Evolutionary conservation across 2,113 vertebrate genomes (phyloP).

Genomic region (Vanacampus margaritifer): DNA sequence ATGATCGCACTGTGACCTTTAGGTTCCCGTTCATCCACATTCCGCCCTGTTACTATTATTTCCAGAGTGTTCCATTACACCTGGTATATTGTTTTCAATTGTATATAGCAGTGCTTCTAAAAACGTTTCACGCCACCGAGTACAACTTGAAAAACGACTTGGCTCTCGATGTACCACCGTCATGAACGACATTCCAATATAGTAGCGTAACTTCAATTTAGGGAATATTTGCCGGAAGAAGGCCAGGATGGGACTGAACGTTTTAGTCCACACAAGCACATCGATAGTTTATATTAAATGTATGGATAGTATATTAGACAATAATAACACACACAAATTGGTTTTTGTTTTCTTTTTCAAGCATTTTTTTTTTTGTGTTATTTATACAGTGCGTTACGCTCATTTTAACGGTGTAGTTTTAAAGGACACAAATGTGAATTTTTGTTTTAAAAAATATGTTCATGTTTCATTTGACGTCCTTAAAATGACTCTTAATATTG

Average conservation of each 20-base stretch:
- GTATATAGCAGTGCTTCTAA: constrained; percentile 40
- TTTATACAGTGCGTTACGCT: constrained; percentile 49
- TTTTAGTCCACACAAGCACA: constrained; percentile 58
- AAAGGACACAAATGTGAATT: constrained; percentile 42
- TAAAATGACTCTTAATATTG: neutral
- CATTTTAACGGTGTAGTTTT: constrained; percentile 60
- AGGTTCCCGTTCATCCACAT: neutral
- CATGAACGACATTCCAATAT: neutral
- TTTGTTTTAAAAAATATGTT: neutral
- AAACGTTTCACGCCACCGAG: too few species aligned
- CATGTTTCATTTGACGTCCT: constrained; percentile 13
- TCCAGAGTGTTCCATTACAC: constrained; percentile 50
- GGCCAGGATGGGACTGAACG: neutral
- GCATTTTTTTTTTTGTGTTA: constrained; percentile 14
- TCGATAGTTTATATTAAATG: constrained; percentile 51
- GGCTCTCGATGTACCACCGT: neutral
- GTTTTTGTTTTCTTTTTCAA: constrained; percentile 45
- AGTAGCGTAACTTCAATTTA: neutral
- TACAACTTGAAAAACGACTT: neutral
- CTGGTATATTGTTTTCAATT: constrained; percentile 43
- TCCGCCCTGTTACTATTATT: constrained; percentile 26
- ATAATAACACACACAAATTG: constrained; percentile 56
- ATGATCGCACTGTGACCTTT: constrained; percentile 57
- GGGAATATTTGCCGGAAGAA: too few species aligned
- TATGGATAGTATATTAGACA: constrained; percentile 27